phyloP scores from a whole-genome alignment of 2,888 invertebrate species.

The Conus canariensis region DNA sequence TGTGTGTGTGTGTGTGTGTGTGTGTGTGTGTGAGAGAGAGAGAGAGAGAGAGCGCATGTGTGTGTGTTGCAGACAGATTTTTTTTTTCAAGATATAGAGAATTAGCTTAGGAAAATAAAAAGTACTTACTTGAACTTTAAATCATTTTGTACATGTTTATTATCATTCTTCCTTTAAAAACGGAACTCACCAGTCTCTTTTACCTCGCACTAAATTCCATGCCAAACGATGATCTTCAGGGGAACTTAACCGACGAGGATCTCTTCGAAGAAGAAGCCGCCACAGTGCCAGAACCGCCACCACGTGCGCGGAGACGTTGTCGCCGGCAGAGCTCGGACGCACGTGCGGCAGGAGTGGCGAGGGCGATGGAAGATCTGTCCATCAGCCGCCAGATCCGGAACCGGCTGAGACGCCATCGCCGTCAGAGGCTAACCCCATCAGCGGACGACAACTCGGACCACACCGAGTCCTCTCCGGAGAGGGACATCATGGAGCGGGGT shows the following conservation, averaged over 20 bases:
- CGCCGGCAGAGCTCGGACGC: constrained; percentile 64
- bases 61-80: no score
- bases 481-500: constrained; percentile 39
- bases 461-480: constrained; percentile 39
- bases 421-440: constrained; percentile 48
- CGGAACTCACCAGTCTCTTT: background rate
- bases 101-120: no score
- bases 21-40: no score
- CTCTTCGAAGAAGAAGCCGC: constrained; percentile 7
- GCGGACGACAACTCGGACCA: constrained; percentile 42
- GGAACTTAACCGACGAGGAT: constrained; percentile 41
- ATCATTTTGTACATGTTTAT: no score
- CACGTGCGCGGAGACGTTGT: constrained; percentile 30
- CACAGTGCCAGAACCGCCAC: constrained; percentile 3
- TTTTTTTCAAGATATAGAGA: no score
- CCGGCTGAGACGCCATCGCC: constrained; percentile 48
- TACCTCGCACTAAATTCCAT: background rate
- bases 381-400: constrained; percentile 38
- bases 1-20: no score
- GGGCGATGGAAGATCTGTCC: constrained; percentile 29
- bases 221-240: constrained; percentile 4
- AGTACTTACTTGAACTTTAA: no score
- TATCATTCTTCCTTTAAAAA: no score
- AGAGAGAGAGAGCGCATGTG: no score
- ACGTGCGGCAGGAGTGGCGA: constrained; percentile 53